Percentiles rank a stretch among this genome's conserved stretches.
phyloP scores from a whole-genome alignment of 2,888 invertebrate genomes.

The Platynereis dumerilii region DNA sequence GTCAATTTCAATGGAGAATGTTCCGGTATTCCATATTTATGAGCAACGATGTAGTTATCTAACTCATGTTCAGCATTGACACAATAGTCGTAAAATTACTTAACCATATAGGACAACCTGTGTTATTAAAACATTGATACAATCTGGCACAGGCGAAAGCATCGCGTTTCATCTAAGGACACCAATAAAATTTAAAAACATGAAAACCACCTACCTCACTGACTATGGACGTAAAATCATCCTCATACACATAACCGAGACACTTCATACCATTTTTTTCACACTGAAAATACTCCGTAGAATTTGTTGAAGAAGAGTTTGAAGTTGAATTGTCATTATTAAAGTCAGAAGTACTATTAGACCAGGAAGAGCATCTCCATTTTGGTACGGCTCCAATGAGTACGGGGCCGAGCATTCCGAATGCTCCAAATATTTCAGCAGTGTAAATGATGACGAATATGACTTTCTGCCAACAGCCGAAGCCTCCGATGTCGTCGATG shows the following conservation, averaged over 20 bases:
- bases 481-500: conserved; percentile 27
- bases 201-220: conserved; percentile 28
- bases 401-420: conserved; percentile 29
- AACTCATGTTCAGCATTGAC: no score
- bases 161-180: no score
- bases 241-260: conserved; percentile 9
- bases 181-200: no score
- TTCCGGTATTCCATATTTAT: no score
- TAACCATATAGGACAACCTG: no score
- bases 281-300: neutral
- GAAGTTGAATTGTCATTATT: conserved; percentile 8
- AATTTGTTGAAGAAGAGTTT: neutral
- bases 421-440: conserved; percentile 28
- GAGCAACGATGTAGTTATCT: no score
- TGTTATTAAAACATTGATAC: no score
- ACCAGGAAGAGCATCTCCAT: conserved; percentile 16
- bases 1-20: no score
- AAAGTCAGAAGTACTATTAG: neutral
- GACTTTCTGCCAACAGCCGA: conserved; percentile 32
- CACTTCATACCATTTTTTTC: conserved; percentile 9
- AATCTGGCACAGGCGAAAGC: no score
- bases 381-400: conserved; percentile 28
- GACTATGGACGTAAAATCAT: conserved; percentile 28
- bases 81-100: no score
- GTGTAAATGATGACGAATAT: conserved; percentile 26